Base-by-base conservation (phyloP, 2,888 invertebrate species). In the Leptinotarsa peninsularis region DNA sequence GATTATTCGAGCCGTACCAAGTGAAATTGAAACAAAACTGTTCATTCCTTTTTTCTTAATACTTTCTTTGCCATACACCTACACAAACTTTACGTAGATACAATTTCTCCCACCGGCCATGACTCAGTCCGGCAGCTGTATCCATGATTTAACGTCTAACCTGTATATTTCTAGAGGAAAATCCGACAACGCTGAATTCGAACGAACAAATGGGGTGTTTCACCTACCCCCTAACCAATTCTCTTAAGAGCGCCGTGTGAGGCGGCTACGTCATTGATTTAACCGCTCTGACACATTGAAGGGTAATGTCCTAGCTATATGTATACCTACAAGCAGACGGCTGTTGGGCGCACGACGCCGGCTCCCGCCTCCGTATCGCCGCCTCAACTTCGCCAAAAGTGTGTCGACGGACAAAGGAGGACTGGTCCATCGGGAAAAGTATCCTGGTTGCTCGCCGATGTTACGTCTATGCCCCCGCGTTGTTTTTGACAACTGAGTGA, bases 221-320 rank as follows among this genome's bases (percentile, higher is more conserved):
- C 33, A 63, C 43, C 33, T 33, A 33, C 43, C 63, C 58, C n/a
- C 58, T 18, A 21, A 13, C 18, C 63, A 63, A 33, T 63, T 63
- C 17, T 63, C 33, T 17, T 4, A 7, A 63, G 27, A 43, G 63
- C 23, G 60, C 33, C n/a, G 63, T 33, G 63, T 63, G 68, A 54
- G 68, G 50, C 27, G 67, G 52, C 72, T 76, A 72, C 66, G 78
- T 81, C 85, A 84, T 85, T 83, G 85, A 85, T 85, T 85, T 83
- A 83, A 80, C 82, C 82, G 80, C 81, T 81, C 82, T 84, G 84
- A 84, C 83, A 85, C 83, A 84, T 84, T 83, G 84, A 84, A 82
- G 85, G 84, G 84, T 85, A 85, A 85, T 80, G 85, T 83, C 84
- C 84, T 85, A 78, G 76, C 81, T 81, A 33, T 75, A 52, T 68